Evolutionary conservation across 2,797 vertebrate genomes (phyloP).

Genomic region (Natrix natrix): DNA sequence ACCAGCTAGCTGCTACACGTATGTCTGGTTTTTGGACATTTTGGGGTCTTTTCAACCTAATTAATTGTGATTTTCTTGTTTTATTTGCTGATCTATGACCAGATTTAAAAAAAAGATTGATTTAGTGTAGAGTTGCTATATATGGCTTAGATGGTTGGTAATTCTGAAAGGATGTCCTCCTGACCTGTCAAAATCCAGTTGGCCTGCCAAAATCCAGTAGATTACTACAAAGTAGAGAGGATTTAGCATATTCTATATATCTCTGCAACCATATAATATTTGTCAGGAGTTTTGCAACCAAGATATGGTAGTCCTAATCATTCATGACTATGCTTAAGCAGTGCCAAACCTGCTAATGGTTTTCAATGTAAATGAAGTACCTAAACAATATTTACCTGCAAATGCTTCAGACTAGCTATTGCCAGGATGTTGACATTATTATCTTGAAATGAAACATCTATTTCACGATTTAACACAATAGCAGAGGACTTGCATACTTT

Average conservation of each 20-base stretch:
- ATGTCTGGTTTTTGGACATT: too few relatives aligned
- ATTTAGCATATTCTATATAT: not conserved
- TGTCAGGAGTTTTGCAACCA: not conserved
- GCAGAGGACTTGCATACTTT: constrained; percentile 89
- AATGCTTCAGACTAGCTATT: constrained; percentile 82
- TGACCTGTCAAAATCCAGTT: not conserved
- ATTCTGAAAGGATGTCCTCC: not conserved
- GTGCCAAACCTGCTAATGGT: not conserved
- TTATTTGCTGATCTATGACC: too few relatives aligned
- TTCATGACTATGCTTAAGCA: not conserved
- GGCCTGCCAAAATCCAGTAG: not conserved
- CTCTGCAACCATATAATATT: not conserved
- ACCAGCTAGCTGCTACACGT: too few relatives aligned
- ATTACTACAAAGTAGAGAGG: not conserved
- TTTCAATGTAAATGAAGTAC: not conserved
- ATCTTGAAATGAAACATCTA: constrained; percentile 81
- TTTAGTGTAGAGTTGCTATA: not conserved
- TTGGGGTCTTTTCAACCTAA: too few relatives aligned
- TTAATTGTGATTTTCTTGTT: too few relatives aligned
- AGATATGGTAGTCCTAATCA: not conserved
- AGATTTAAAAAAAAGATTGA: not conserved
- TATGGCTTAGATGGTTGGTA: not conserved
- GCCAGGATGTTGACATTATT: constrained; percentile 80
- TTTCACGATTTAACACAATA: constrained; percentile 84
- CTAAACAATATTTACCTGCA: constrained; percentile 80